phyloP scores from a whole-genome alignment of 2,113 vertebrate species.

The Myxocyprinus asiaticus region DNA sequence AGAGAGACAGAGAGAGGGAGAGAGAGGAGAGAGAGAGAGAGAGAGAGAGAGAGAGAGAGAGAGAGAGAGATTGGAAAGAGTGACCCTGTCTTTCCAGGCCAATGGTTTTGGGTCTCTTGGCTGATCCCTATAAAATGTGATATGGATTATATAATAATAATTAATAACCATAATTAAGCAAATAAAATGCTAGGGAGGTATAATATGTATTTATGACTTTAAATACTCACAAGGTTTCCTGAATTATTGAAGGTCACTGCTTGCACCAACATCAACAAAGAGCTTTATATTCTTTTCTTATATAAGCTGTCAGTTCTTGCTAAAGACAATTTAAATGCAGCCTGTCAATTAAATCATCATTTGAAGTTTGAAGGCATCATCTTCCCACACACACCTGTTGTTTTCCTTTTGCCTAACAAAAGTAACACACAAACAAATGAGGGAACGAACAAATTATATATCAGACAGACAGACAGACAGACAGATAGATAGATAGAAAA shows the following conservation, averaged over 20 bases:
- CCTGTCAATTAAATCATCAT: constrained; percentile 11
- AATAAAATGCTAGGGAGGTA: not conserved
- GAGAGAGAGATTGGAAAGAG: constrained; percentile 1
- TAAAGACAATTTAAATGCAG: not conserved
- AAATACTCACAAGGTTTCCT: not conserved
- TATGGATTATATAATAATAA: constrained; percentile 21
- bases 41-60: too few relatives aligned
- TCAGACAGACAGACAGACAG: too few relatives aligned
- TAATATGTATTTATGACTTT: constrained; percentile 1
- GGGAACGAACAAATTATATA: too few relatives aligned
- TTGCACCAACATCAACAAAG: constrained; percentile 15
- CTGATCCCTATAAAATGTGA: constrained; percentile 17
- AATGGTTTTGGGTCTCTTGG: constrained; percentile 21
- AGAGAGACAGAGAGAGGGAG: constrained; percentile 17
- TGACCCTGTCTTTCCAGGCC: constrained; percentile 27
- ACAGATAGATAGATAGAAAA: too few relatives aligned
- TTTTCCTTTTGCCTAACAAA: not conserved
- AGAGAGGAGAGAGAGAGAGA: too few relatives aligned
- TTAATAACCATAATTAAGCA: constrained; percentile 2
- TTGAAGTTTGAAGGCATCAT: not conserved
- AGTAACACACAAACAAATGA: too few relatives aligned
- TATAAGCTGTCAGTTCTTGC: constrained; percentile 1
- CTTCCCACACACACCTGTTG: constrained; percentile 12
- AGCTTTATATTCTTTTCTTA: not conserved
- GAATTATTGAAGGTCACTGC: constrained; percentile 23